Evolutionary conservation across 2,113 vertebrate genomes (phyloP).

Genomic region (Numida meleagris): DNA sequence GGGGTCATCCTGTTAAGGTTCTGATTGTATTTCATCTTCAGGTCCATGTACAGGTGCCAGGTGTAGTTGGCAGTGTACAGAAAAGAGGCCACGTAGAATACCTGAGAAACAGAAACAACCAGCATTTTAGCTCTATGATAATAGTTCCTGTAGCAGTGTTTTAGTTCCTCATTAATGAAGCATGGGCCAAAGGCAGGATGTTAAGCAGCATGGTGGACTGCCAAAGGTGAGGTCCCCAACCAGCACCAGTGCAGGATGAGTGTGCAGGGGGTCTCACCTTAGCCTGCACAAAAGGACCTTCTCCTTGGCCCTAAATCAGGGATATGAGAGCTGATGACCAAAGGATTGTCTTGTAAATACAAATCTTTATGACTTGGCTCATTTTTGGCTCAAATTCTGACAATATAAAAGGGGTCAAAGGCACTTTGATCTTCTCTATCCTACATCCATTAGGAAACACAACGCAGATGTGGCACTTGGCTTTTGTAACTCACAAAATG

Average conservation of each 20-base stretch:
- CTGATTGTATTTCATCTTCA: constrained; percentile 78
- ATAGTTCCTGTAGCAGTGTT: background rate
- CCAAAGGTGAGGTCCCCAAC: background rate
- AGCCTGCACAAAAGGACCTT: background rate
- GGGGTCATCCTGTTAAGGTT: constrained; percentile 64
- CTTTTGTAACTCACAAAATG: background rate
- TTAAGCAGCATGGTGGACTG: background rate
- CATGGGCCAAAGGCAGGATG: background rate
- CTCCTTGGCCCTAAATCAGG: background rate
- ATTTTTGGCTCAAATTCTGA: background rate
- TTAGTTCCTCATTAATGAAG: background rate
- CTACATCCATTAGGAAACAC: background rate
- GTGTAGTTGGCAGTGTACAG: constrained; percentile 88
- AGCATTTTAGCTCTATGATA: background rate
- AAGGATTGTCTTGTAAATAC: background rate
- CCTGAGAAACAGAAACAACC: constrained; percentile 73
- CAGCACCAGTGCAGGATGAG: background rate
- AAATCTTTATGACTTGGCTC: background rate
- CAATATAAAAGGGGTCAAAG: background rate
- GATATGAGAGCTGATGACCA: background rate
- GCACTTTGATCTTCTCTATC: background rate
- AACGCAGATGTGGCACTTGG: background rate
- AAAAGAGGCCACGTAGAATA: constrained; percentile 88
- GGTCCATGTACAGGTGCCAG: constrained; percentile 83
- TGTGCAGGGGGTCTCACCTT: background rate